Percentiles rank a stretch among this genome's conserved stretches.
Evolutionary conservation across 2,888 invertebrate genomes (phyloP).

Genomic region (Torymus texanus): DNA sequence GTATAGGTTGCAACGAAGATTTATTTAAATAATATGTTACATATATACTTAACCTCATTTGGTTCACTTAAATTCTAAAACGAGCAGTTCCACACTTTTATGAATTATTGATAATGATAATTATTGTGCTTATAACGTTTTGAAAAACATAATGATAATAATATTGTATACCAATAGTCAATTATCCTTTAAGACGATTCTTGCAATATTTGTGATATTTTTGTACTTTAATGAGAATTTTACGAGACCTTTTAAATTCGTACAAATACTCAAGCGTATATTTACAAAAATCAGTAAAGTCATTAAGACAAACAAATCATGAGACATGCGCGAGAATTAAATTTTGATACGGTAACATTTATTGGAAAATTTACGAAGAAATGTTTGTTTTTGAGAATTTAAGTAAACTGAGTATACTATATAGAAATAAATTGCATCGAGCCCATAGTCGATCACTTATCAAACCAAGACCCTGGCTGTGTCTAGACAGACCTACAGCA

Average conservation of each 20-base stretch:
- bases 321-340: slow-evolving; percentile 4
- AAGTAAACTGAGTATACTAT: slow-evolving; percentile 34
- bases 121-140: slow-evolving; percentile 22
- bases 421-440: slow-evolving; percentile 24
- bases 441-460: slow-evolving; percentile 32
- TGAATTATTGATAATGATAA: neutral
- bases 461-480: slow-evolving; percentile 13
- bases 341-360: slow-evolving; percentile 1
- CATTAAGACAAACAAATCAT: neutral
- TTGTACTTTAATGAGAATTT: slow-evolving; percentile 40
- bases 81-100: slow-evolving; percentile 15
- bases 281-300: neutral
- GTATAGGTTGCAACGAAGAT: slow-evolving; percentile 67
- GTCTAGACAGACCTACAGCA: slow-evolving; percentile 1
- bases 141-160: slow-evolving; percentile 31
- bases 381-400: slow-evolving; percentile 42
- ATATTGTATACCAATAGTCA: slow-evolving; percentile 16
- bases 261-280: slow-evolving; percentile 9
- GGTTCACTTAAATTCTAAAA: slow-evolving; percentile 47
- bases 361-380: slow-evolving; percentile 7
- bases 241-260: slow-evolving; percentile 29
- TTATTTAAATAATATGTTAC: slow-evolving; percentile 35
- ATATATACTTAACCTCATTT: slow-evolving; percentile 13
- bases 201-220: slow-evolving; percentile 38
- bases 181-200: slow-evolving; percentile 39